phyloP scores from a whole-genome alignment of 2,113 vertebrate genomes.

The Camelus bactrianus region DNA sequence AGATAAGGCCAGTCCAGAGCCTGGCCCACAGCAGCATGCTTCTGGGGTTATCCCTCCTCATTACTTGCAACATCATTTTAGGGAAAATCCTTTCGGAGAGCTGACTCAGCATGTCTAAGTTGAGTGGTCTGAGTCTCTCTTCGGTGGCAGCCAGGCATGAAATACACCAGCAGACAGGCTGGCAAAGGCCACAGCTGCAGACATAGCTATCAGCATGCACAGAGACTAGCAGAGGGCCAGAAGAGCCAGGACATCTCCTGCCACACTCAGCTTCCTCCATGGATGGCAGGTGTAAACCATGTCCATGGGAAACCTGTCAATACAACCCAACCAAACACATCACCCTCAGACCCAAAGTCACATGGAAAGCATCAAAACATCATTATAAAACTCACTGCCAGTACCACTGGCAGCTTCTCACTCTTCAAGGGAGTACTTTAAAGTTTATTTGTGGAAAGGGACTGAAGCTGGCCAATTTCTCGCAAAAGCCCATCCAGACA shows the following conservation, averaged over 20 bases:
- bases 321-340: not conserved
- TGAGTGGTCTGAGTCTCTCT: not conserved
- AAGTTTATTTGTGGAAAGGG: slow-evolving; percentile 74
- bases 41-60: not conserved
- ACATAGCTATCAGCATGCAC: fast-evolving
- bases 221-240: not conserved
- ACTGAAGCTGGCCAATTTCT: slow-evolving; percentile 52
- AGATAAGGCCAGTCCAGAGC: not conserved
- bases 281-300: not conserved
- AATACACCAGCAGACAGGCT: not conserved
- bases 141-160: not conserved
- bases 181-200: not conserved
- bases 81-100: not conserved
- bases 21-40: no score
- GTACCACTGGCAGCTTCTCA: slow-evolving; percentile 70
- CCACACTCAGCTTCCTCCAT: not conserved
- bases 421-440: slow-evolving; percentile 71
- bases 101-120: not conserved
- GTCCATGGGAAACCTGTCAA: not conserved
- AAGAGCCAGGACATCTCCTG: not conserved
- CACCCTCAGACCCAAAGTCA: slow-evolving; percentile 33
- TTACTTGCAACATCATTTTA: not conserved
- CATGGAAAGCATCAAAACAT: slow-evolving; percentile 74
- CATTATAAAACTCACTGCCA: slow-evolving; percentile 71
- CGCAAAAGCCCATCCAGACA: not conserved